These are phyloP conservation scores for Proctacanthus coquilletti DNA, from an alignment of 1,140 invertebrate species.

Conservation along the genomic window DNA sequence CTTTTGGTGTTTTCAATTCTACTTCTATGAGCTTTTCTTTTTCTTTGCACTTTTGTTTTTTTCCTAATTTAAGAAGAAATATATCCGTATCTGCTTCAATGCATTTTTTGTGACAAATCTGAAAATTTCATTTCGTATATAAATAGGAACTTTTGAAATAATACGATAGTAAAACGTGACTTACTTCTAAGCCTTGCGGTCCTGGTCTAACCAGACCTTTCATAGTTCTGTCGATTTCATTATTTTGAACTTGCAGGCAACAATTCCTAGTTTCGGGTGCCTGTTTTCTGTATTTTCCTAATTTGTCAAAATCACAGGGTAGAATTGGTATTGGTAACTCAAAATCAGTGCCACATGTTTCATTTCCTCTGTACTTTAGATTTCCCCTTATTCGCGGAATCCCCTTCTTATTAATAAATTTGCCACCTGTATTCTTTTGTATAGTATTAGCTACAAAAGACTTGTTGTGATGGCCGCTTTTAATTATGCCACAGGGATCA, in stretches of 20 bases:
- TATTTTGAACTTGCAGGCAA: slow-evolving; percentile 20
- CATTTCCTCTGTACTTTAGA: slow-evolving; percentile 25
- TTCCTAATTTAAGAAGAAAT: slow-evolving; percentile 26
- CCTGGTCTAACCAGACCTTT: slow-evolving; percentile 18
- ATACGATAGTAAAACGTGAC: slow-evolving; percentile 1
- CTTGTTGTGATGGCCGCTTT: slow-evolving; percentile 14
- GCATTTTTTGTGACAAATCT: slow-evolving; percentile 29
- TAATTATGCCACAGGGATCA: neutral
- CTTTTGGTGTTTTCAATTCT: slow-evolving; percentile 25
- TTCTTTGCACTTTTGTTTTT: slow-evolving; percentile 17
- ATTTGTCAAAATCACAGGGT: no score
- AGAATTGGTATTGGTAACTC: slow-evolving; percentile 20
- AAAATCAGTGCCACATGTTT: slow-evolving; percentile 19
- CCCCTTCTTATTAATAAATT: slow-evolving; percentile 20
- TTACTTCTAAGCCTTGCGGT: slow-evolving; percentile 27
- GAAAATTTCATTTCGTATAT: slow-evolving; percentile 3
- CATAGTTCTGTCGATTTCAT: slow-evolving; percentile 21
- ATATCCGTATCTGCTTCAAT: slow-evolving; percentile 28
- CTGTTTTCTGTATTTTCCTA: slow-evolving; percentile 14
- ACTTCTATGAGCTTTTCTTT: slow-evolving; percentile 27
- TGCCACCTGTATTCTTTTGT: slow-evolving; percentile 18
- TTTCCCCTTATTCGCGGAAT: slow-evolving; percentile 25
- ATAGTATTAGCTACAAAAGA: slow-evolving; percentile 20
- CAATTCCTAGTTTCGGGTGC: slow-evolving; percentile 17
- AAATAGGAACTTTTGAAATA: slow-evolving; percentile 11